phyloP scores from a whole-genome alignment of 2,888 invertebrate genomes.

The Nipponacmea schrenckii region DNA sequence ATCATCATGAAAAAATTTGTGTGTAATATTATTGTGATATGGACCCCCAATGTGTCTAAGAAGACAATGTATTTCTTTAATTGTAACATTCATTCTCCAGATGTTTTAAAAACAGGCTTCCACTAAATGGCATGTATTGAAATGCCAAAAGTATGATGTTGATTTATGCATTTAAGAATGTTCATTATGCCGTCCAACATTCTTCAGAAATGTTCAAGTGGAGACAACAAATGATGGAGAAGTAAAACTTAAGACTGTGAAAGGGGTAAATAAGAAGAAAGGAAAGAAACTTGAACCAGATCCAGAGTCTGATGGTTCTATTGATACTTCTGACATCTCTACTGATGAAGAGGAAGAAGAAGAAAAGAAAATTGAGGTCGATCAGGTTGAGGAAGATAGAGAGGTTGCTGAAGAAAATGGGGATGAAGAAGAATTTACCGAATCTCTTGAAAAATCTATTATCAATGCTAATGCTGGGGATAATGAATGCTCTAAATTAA shows the following conservation, averaged over 20 bases:
- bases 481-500: slow-evolving; percentile 30
- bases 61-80: no score
- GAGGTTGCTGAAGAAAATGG: not conserved
- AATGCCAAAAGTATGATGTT: not conserved
- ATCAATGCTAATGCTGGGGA: slow-evolving; percentile 35
- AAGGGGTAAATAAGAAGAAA: slow-evolving; percentile 36
- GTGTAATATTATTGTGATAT: no score
- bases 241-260: slow-evolving; percentile 27
- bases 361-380: slow-evolving; percentile 21
- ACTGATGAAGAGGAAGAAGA: slow-evolving; percentile 53
- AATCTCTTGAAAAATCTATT: slow-evolving; percentile 30
- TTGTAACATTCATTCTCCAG: no score
- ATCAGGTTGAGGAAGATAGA: slow-evolving; percentile 14
- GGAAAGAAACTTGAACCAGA: slow-evolving; percentile 29
- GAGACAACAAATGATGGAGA: slow-evolving; percentile 17
- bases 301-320: slow-evolving; percentile 39
- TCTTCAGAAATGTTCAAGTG: slow-evolving; percentile 55
- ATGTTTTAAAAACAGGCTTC: no score
- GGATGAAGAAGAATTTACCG: slow-evolving; percentile 18
- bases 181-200: not conserved
- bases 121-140: no score
- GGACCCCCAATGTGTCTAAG: no score
- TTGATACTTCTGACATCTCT: slow-evolving; percentile 59
- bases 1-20: not conserved
- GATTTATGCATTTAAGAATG: not conserved